Percentiles rank a stretch among this genome's conserved stretches.
Conservation (phyloP, 2,888 invertebrate genomes). For the Stenichneumon culpator region DNA sequence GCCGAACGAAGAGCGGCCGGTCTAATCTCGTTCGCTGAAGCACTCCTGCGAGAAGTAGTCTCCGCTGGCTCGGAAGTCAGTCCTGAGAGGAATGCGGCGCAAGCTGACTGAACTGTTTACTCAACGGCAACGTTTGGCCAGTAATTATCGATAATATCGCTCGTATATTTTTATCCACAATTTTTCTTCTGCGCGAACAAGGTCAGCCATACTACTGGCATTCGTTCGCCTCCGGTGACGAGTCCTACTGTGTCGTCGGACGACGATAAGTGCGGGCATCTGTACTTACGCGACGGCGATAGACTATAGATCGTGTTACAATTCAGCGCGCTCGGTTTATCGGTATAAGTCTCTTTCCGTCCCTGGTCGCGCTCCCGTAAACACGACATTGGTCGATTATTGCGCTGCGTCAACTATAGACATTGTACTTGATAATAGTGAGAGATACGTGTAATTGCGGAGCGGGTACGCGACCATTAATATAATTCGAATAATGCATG, state of each 20-base stretch:
- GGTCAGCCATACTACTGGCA: too few species aligned
- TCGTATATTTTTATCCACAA: neutral
- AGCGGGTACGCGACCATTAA: neutral
- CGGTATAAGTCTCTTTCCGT: neutral
- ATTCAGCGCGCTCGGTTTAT: neutral
- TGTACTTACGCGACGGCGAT: neutral
- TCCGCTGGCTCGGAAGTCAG: constrained; percentile 57
- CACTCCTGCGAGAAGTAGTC: neutral
- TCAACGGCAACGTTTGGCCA: constrained; percentile 61
- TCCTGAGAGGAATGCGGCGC: constrained; percentile 72
- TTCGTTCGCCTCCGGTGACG: constrained; percentile 50
- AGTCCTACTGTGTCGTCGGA: constrained; percentile 21
- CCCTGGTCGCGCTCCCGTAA: neutral
- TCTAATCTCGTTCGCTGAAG: constrained; percentile 6
- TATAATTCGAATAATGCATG: neutral
- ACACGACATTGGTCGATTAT: neutral
- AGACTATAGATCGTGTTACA: neutral
- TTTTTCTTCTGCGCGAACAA: neutral
- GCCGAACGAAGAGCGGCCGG: neutral
- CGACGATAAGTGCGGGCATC: constrained; percentile 6
- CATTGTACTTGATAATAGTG: neutral
- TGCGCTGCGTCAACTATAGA: neutral
- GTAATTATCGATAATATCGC: constrained; percentile 64
- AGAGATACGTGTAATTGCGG: neutral
- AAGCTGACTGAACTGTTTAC: constrained; percentile 63